phyloP scores from a whole-genome alignment of 1,140 invertebrate species.

The Tigriopus japonicus region DNA sequence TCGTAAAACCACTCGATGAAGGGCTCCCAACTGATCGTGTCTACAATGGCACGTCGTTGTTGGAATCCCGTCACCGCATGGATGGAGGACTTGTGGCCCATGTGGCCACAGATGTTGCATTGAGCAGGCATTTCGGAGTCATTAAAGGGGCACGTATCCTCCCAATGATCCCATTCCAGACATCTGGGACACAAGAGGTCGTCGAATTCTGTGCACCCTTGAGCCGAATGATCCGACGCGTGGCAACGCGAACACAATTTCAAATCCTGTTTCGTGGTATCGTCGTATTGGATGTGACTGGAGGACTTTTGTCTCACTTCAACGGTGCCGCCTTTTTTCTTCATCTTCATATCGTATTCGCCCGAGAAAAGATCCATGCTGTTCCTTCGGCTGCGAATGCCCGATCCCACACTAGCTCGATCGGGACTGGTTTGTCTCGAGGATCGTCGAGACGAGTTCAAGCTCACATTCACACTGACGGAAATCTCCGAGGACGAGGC shows the following conservation, averaged over 20 bases:
- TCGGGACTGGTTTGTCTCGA: background rate
- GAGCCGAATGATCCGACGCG: background rate
- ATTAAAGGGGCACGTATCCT: slow-evolving; percentile 9
- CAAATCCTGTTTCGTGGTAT: slow-evolving; percentile 1
- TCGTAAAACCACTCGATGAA: slow-evolving; percentile 13
- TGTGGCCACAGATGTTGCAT: background rate
- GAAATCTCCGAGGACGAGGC: background rate
- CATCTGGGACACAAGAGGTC: slow-evolving; percentile 8
- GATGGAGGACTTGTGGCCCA: background rate
- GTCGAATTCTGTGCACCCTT: background rate
- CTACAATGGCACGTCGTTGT: slow-evolving; percentile 5
- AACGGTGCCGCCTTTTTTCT: background rate
- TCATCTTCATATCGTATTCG: slow-evolving; percentile 12
- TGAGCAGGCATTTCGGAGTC: background rate
- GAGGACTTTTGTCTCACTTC: slow-evolving; percentile 7
- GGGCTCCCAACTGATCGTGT: slow-evolving; percentile 6
- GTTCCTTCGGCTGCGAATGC: slow-evolving; percentile 1
- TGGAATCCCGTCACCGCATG: slow-evolving; percentile 2
- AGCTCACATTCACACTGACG: slow-evolving; percentile 3
- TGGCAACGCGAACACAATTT: slow-evolving; percentile 12
- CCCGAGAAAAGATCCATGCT: slow-evolving; percentile 8
- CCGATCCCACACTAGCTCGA: background rate
- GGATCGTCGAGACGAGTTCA: background rate
- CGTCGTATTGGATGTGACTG: slow-evolving; percentile 8
- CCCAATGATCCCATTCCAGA: slow-evolving; percentile 14